phyloP scores from a whole-genome alignment of 1,140 invertebrate species.

The Aphis gossypii region DNA sequence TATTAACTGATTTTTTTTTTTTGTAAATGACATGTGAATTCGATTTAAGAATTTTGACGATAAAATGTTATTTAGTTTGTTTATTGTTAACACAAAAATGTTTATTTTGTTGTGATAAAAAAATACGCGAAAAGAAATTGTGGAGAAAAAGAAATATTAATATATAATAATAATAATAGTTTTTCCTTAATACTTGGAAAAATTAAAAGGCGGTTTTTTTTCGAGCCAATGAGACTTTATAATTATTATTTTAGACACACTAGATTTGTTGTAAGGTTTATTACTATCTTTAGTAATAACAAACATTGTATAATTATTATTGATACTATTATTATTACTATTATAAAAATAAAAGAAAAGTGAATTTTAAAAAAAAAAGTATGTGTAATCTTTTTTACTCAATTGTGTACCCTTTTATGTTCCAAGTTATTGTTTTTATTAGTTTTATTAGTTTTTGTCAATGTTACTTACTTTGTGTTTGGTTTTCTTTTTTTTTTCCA shows the following conservation, averaged over 20 bases:
- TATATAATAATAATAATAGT: slow-evolving; percentile 44
- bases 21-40: slow-evolving; percentile 55
- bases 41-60: slow-evolving; percentile 39
- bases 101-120: slow-evolving; percentile 58
- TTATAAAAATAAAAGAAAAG: slow-evolving; percentile 56
- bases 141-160: slow-evolving; percentile 45
- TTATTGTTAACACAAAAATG: slow-evolving; percentile 58
- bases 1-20: slow-evolving; percentile 43
- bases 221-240: slow-evolving; percentile 57
- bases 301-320: slow-evolving; percentile 58
- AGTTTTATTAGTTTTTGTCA: background rate
- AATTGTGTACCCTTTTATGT: background rate
- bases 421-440: background rate
- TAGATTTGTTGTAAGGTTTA: slow-evolving; percentile 58
- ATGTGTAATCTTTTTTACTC: slow-evolving; percentile 1
- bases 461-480: background rate
- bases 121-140: slow-evolving; percentile 34
- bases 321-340: slow-evolving; percentile 57
- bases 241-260: slow-evolving; percentile 57
- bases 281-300: slow-evolving; percentile 56
- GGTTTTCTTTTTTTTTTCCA: background rate
- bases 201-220: slow-evolving; percentile 53
- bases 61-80: slow-evolving; percentile 58
- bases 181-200: slow-evolving; percentile 45
- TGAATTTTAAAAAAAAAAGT: slow-evolving; percentile 43